Evolutionary conservation across 1,140 invertebrate genomes (phyloP).

Genomic region (Paraescarpia echinospica): DNA sequence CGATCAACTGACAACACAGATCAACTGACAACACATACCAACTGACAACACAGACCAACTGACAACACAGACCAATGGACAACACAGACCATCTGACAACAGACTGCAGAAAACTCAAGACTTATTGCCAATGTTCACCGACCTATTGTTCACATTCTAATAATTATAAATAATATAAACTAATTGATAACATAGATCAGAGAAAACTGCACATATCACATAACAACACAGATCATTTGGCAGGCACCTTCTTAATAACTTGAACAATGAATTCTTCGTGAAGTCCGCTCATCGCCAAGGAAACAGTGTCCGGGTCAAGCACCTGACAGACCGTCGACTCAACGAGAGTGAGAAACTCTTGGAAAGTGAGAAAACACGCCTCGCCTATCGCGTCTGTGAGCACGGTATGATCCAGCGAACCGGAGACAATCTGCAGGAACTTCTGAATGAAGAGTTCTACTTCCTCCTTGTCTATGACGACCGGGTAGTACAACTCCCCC

Average conservation of each 20-base stretch:
- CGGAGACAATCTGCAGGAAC: slow-evolving; percentile 44
- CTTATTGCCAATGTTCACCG: too few species aligned
- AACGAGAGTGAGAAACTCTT: slow-evolving; percentile 73
- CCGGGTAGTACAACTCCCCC: slow-evolving; percentile 38
- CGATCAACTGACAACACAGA: neutral
- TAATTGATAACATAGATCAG: neutral
- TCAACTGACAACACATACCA: neutral
- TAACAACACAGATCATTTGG: slow-evolving; percentile 10
- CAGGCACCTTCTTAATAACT: slow-evolving; percentile 75
- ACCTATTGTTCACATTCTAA: too few species aligned
- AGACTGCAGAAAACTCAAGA: too few species aligned
- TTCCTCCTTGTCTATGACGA: slow-evolving; percentile 53
- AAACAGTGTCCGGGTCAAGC: slow-evolving; percentile 65
- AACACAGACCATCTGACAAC: neutral
- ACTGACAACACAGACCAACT: neutral
- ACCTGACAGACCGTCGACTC: slow-evolving; percentile 56
- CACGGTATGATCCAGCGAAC: slow-evolving; percentile 29
- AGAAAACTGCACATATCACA: neutral
- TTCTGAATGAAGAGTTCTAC: slow-evolving; percentile 46
- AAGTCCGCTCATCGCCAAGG: slow-evolving; percentile 74
- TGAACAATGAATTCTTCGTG: slow-evolving; percentile 77
- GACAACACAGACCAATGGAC: neutral
- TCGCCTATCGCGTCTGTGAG: neutral
- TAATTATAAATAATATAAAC: too few species aligned
- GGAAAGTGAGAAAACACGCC: slow-evolving; percentile 66